phyloP scores from a whole-genome alignment of 2,888 invertebrate species.

The Poecilus cupreus region DNA sequence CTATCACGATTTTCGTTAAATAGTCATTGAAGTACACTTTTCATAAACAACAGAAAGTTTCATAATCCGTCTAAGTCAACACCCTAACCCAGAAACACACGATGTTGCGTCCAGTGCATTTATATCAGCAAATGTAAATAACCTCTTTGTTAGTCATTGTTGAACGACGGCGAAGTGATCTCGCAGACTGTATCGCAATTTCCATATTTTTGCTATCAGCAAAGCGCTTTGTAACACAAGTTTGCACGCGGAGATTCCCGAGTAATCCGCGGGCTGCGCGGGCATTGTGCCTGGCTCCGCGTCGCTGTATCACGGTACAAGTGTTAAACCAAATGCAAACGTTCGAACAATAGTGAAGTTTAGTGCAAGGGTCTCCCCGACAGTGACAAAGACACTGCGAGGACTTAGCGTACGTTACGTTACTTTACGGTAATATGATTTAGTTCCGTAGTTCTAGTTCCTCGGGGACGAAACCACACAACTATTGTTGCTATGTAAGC shows the following conservation, averaged over 20 bases:
- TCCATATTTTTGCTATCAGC: constrained; percentile 58
- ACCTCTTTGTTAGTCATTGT: constrained; percentile 44
- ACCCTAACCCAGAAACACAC: not conserved
- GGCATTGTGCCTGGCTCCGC: constrained; percentile 11
- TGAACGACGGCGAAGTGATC: constrained; percentile 23
- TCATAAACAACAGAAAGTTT: not conserved
- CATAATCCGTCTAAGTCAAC: not conserved
- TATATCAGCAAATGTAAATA: constrained; percentile 30
- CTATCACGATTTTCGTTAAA: too few species aligned
- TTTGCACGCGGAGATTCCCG: constrained; percentile 29
- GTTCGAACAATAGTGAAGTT: constrained; percentile 42
- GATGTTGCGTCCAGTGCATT: constrained; percentile 14
- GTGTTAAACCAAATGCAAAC: constrained; percentile 54
- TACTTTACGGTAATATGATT: not conserved
- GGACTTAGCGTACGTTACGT: not conserved
- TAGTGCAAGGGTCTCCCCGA: not conserved
- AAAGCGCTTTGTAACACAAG: constrained; percentile 51
- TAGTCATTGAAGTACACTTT: not conserved
- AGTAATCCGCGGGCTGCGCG: constrained; percentile 23
- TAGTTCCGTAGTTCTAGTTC: not conserved
- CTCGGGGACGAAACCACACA: not conserved
- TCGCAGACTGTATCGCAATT: constrained; percentile 47
- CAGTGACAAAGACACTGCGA: constrained; percentile 25
- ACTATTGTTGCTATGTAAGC: not conserved
- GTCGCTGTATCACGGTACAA: constrained; percentile 41